Percentiles rank a stretch among this genome's conserved stretches.
phyloP scores from a whole-genome alignment of 2,113 vertebrate species.

The Arothron firmamentum region DNA sequence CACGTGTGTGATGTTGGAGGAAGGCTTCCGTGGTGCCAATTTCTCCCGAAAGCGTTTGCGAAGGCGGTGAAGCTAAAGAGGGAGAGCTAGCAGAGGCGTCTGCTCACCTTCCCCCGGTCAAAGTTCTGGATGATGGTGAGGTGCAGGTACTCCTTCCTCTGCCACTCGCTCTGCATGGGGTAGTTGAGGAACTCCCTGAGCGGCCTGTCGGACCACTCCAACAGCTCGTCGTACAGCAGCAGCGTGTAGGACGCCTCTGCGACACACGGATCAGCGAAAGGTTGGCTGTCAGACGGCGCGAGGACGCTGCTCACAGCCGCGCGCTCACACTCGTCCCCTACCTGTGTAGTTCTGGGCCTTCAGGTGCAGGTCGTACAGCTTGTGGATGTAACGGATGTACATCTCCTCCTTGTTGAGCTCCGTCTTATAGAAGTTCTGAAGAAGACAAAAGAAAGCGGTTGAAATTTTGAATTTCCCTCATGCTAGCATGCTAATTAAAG shows the following conservation, averaged over 20 bases:
- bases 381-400: constrained; percentile 99
- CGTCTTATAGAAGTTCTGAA: constrained; percentile 98
- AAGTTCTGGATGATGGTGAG: constrained; percentile 97
- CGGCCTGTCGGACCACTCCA: constrained; percentile 95
- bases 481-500: too few relatives aligned
- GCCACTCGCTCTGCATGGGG: constrained; percentile 98
- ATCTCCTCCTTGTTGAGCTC: constrained; percentile 99
- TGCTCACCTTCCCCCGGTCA: constrained; percentile 79
- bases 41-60: constrained; percentile 17
- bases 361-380: constrained; percentile 93
- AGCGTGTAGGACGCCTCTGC: constrained; percentile 95
- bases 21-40: constrained; percentile 14
- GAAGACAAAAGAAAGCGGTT: neutral
- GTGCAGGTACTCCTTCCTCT: constrained; percentile 92
- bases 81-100: neutral
- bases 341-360: constrained; percentile 99
- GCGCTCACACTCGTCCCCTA: constrained; percentile 48
- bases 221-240: constrained; percentile 89
- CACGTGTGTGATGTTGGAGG: constrained; percentile 5
- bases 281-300: too few relatives aligned
- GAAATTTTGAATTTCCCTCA: too few relatives aligned
- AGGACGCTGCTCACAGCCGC: too few relatives aligned
- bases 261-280: constrained; percentile 3
- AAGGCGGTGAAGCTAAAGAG: constrained; percentile 21
- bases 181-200: constrained; percentile 94